A percentile compares a stretch with the other conserved stretches of the same genome.
Evolutionary conservation across 2,888 invertebrate genomes (phyloP).

Genomic region (Scaptodrosophila latifasciaeformis): DNA sequence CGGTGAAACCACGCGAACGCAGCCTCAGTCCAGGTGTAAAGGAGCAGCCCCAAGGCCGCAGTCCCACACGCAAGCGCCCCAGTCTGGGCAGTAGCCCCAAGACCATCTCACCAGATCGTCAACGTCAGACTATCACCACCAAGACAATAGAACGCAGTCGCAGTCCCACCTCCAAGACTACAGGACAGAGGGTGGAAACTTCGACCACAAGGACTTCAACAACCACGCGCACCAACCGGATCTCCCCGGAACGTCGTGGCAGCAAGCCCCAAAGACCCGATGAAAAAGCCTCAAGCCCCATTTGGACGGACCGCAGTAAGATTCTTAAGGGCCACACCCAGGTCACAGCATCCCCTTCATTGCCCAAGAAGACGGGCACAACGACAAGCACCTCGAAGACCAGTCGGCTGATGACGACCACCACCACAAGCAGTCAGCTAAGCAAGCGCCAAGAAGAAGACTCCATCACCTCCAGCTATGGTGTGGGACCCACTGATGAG

Average conservation of each 20-base stretch:
- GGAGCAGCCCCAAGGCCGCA: slow-evolving; percentile 3
- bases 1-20: slow-evolving; percentile 58
- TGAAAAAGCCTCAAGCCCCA: slow-evolving; percentile 47
- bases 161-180: slow-evolving; percentile 25
- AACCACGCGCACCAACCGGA: slow-evolving; percentile 69
- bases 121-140: slow-evolving; percentile 15
- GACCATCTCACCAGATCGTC: slow-evolving; percentile 28
- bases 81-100: neutral
- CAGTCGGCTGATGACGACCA: no score
- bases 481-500: slow-evolving; percentile 88
- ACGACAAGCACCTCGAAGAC: slow-evolving; percentile 52
- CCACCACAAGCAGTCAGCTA: slow-evolving; percentile 31
- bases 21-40: slow-evolving; percentile 35
- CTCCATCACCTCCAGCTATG: slow-evolving; percentile 87
- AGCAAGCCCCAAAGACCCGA: slow-evolving; percentile 29
- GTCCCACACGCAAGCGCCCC: slow-evolving; percentile 7
- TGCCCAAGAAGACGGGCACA: slow-evolving; percentile 43
- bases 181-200: neutral
- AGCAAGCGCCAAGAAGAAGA: slow-evolving; percentile 75
- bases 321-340: slow-evolving; percentile 48
- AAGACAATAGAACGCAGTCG: slow-evolving; percentile 65
- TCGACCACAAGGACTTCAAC: slow-evolving; percentile 62
- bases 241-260: slow-evolving; percentile 48
- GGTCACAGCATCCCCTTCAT: slow-evolving; percentile 14
- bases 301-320: slow-evolving; percentile 70